Percentiles rank a stretch among this genome's conserved stretches.
Evolutionary conservation across 2,888 invertebrate genomes (phyloP).

Genomic region (Dynastes tityus): DNA sequence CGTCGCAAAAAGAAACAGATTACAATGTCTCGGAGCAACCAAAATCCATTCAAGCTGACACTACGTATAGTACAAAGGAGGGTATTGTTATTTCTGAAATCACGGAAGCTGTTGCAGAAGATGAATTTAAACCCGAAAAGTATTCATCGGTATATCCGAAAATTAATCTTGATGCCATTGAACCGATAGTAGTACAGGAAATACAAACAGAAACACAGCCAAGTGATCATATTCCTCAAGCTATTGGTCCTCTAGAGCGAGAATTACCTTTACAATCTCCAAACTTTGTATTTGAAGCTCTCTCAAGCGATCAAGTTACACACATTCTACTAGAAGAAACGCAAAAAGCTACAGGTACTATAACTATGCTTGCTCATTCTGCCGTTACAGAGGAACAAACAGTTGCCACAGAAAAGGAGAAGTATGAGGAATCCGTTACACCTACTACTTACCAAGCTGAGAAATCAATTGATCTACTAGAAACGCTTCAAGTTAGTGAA

Average conservation of each 20-base stretch:
- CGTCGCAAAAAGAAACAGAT: constrained; percentile 76
- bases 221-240: constrained; percentile 84
- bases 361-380: constrained; percentile 69
- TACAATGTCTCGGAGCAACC: constrained; percentile 71
- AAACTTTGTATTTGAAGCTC: constrained; percentile 71
- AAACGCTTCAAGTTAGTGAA: constrained; percentile 70
- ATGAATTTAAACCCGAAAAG: constrained; percentile 71
- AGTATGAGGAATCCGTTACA: constrained; percentile 51
- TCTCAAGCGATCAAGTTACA: constrained; percentile 69
- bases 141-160: constrained; percentile 74
- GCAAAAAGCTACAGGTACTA: constrained; percentile 64
- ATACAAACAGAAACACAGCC: constrained; percentile 81
- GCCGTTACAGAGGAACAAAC: constrained; percentile 65
- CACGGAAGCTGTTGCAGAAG: constrained; percentile 73
- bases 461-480: constrained; percentile 63
- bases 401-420: constrained; percentile 55
- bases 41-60: constrained; percentile 73
- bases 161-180: constrained; percentile 76
- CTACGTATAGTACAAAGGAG: constrained; percentile 76
- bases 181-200: constrained; percentile 80
- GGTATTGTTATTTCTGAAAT: constrained; percentile 78
- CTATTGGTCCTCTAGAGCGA: constrained; percentile 84
- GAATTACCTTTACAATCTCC: constrained; percentile 70
- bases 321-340: constrained; percentile 58
- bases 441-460: constrained; percentile 55